These are phyloP conservation scores for Suricata suricatta DNA, from an alignment of 2,113 vertebrate species.

Conservation along the genomic window DNA sequence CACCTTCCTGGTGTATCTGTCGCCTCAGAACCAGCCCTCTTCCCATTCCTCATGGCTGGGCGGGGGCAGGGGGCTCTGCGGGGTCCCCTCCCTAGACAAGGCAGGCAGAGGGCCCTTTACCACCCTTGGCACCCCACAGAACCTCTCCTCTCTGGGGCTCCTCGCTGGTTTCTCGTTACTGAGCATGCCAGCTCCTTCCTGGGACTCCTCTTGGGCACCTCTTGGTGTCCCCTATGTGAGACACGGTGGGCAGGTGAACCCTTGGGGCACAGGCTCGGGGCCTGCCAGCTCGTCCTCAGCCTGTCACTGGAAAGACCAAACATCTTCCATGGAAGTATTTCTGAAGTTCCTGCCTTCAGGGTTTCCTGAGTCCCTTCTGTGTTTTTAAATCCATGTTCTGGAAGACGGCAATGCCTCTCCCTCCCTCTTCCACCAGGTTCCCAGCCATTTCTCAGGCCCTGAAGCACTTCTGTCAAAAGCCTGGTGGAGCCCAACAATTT, in stretches of 20 bases:
- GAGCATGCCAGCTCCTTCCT: not conserved
- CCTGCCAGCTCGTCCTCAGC: not conserved
- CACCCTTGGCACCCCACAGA: not conserved
- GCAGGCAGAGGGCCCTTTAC: not conserved
- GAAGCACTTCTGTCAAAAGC: not conserved
- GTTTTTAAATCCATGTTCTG: not conserved
- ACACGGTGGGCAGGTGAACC: fast-evolving
- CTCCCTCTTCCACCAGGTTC: not conserved
- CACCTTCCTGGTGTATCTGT: no score
- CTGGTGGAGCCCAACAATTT: not conserved
- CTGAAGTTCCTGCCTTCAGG: not conserved
- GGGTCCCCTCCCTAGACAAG: not conserved
- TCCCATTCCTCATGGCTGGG: fast-evolving
- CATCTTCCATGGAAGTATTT: not conserved
- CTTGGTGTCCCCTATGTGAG: fast-evolving
- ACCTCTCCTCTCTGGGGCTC: not conserved
- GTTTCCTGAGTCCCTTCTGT: not conserved
- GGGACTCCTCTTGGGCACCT: not conserved
- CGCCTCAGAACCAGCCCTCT: not conserved
- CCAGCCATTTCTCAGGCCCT: not conserved
- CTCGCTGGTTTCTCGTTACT: not conserved
- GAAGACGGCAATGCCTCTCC: not conserved
- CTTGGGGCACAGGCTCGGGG: not conserved
- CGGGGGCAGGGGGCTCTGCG: not conserved
- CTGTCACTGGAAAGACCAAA: not conserved